Percentiles rank a stretch among this genome's conserved stretches.
These are phyloP conservation scores for Tetragnatha versicolor DNA, from an alignment of 1,140 invertebrate genomes.

Conservation along the genomic window DNA sequence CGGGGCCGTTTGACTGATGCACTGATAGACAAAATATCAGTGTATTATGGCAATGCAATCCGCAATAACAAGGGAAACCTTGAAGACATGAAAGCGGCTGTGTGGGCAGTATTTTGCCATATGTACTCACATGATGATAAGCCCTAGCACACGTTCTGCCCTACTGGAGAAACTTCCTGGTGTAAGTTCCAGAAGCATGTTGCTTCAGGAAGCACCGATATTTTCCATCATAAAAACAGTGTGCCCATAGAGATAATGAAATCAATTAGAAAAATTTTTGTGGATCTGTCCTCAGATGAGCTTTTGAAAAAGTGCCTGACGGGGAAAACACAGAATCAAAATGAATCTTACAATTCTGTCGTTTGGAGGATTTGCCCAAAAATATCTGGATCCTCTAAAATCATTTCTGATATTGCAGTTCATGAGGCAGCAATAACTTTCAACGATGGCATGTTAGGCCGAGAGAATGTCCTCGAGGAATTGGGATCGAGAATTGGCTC, in stretches of 20 bases:
- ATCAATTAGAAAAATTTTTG: background rate
- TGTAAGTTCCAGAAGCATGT: background rate
- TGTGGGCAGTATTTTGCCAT: slow-evolving; percentile 3
- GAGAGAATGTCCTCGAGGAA: background rate
- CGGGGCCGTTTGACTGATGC: background rate
- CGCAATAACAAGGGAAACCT: background rate
- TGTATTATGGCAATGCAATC: background rate
- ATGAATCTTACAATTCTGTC: background rate
- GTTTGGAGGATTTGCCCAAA: background rate
- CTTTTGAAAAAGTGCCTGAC: background rate
- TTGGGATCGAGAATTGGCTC: no score
- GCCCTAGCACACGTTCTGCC: background rate
- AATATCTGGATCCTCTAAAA: background rate
- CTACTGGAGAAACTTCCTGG: background rate
- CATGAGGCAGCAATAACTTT: background rate
- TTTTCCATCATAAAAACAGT: background rate
- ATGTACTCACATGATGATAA: background rate
- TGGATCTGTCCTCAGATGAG: background rate
- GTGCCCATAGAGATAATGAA: background rate
- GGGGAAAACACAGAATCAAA: background rate
- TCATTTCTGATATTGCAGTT: background rate
- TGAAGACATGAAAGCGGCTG: background rate
- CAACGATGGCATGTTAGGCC: background rate
- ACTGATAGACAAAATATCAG: background rate
- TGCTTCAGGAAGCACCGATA: background rate